These are phyloP conservation scores for Piliocolobus tephrosceles DNA, from an alignment of 2,113 vertebrate species.

Conservation along the genomic window DNA sequence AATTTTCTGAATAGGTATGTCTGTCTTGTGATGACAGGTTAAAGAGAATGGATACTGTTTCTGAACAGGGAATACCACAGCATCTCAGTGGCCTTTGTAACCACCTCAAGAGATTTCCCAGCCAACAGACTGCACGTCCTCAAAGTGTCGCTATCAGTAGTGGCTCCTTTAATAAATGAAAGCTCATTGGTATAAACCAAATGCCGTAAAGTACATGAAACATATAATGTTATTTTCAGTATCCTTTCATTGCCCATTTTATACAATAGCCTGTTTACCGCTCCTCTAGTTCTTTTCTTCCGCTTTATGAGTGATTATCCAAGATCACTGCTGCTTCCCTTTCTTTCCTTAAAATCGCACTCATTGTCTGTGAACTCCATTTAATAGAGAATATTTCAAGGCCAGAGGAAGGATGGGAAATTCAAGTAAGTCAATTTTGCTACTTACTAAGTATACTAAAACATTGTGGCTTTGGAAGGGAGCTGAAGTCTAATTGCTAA, in stretches of 20 bases:
- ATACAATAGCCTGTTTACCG: background rate
- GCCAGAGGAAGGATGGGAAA: background rate
- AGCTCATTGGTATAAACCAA: background rate
- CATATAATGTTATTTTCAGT: background rate
- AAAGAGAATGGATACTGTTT: background rate
- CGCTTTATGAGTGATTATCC: background rate
- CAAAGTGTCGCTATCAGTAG: background rate
- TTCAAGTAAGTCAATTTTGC: background rate
- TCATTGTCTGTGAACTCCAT: background rate
- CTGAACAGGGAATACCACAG: background rate
- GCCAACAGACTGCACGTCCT: background rate
- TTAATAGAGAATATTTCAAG: background rate
- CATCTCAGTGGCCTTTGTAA: background rate
- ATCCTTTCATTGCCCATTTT: background rate
- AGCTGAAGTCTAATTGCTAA: background rate
- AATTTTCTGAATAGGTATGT: background rate
- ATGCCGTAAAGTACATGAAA: background rate
- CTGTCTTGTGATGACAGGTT: background rate
- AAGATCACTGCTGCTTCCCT: background rate
- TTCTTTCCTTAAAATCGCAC: background rate
- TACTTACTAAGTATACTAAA: background rate
- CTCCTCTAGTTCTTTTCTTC: background rate
- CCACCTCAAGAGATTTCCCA: background rate
- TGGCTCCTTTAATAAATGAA: background rate
- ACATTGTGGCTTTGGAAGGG: background rate